Percentiles rank a stretch among this genome's conserved stretches.
Evolutionary conservation across 2,888 invertebrate genomes (phyloP).

Genomic region (Hipparchia sbordonii): DNA sequence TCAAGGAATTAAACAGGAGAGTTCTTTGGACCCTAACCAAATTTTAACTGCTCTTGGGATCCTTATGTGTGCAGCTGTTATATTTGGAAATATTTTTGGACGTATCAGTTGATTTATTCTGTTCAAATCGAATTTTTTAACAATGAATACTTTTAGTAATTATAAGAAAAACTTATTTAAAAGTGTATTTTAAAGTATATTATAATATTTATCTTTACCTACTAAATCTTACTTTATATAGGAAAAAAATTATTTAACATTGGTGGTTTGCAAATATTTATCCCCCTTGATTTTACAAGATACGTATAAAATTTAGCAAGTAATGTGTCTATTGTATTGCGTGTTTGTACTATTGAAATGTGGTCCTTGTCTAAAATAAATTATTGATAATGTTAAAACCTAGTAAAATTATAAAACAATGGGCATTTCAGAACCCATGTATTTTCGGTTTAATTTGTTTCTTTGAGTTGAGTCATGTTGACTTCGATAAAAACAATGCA

Average conservation of each 20-base stretch:
- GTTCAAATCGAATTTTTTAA: constrained; percentile 5
- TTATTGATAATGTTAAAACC: not conserved
- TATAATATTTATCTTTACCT: constrained; percentile 3
- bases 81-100: constrained; percentile 67
- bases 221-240: not conserved
- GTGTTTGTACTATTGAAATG: not conserved
- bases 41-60: constrained; percentile 66
- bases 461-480: not conserved
- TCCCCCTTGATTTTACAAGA: not conserved
- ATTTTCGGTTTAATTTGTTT: not conserved
- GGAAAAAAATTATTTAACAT: not conserved
- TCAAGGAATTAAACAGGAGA: constrained; percentile 40
- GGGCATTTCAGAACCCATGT: not conserved
- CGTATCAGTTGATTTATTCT: constrained; percentile 65
- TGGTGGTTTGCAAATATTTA: not conserved
- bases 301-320: not conserved
- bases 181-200: not conserved
- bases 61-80: constrained; percentile 62
- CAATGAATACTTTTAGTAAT: constrained; percentile 4
- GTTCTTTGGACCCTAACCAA: constrained; percentile 61
- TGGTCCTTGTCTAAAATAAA: not conserved
- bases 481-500: not conserved
- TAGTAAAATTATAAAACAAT: not conserved
- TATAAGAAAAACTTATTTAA: constrained; percentile 22
- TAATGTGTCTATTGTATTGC: not conserved